A percentile compares a stretch with the other conserved stretches of the same genome.
Evolutionary conservation across 1,140 invertebrate genomes (phyloP).

Genomic region (Carcinoscorpius rotundicauda): DNA sequence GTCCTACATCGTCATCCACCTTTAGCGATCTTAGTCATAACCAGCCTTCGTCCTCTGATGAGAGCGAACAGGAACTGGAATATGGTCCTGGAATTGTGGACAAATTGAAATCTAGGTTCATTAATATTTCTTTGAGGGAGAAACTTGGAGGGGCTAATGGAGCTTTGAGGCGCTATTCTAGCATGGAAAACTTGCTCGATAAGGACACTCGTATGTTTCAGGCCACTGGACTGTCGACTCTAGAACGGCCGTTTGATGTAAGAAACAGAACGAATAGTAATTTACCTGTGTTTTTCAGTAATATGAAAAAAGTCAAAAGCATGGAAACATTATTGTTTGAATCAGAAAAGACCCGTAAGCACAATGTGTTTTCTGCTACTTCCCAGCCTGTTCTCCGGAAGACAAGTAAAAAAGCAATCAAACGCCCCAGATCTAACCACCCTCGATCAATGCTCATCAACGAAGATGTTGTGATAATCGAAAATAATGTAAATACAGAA

Average conservation of each 20-base stretch:
- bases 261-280: background rate
- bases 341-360: background rate
- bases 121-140: conserved; percentile 52
- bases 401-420: conserved; percentile 7
- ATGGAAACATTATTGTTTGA: conserved; percentile 18
- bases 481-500: conserved; percentile 24
- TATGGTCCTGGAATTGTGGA: conserved; percentile 87
- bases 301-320: conserved; percentile 19
- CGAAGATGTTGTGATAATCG: conserved; percentile 36
- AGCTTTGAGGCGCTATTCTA: conserved; percentile 58
- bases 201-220: conserved; percentile 30
- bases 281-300: background rate
- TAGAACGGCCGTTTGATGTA: conserved; percentile 3
- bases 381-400: background rate
- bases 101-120: conserved; percentile 55
- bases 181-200: conserved; percentile 69
- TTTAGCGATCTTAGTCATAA: background rate
- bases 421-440: background rate
- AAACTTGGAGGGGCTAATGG: conserved; percentile 49
- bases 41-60: conserved; percentile 6
- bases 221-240: no score
- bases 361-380: no score
- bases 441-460: conserved; percentile 26
- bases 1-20: background rate
- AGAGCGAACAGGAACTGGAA: conserved; percentile 50